Evolutionary conservation across 2,888 invertebrate species (phyloP), one percentile per base, ranked within the genome.

Genomic region (Orgyia antiqua): DNA sequence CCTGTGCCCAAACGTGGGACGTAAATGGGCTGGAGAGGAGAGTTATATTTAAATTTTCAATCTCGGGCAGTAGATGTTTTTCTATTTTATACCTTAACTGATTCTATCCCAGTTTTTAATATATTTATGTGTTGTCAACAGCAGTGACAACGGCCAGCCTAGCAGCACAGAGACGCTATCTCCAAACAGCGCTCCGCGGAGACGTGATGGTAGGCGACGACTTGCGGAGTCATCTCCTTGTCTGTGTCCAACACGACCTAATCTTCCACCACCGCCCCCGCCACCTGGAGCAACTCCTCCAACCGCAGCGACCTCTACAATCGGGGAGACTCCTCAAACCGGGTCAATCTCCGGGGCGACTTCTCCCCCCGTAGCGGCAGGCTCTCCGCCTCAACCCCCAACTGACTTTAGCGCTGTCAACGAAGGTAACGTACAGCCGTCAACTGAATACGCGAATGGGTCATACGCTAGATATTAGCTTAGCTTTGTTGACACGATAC

Each of bases 321-420:
- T 6, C 15, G 15, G 15, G 15, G 6, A 4, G 15, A 15, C 15
- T 6, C 6, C 15, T 6, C 70, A 68, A 19, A 73, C 75, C 30
- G 75, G 76, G 15, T 68, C 67, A 29, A 54, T 53, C 24, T 43
- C 50, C 2, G 15, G 15, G 15, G 33, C 30, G 50, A 30, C 39
- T 3, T 2, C 13, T 27, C 36, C 32, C 17, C 8, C 33, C 45
- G n/a, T n/a, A n/a, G n/a, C n/a, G n/a, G n/a, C 19, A 41, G 48
- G 13, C 3, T 27, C 42, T 1, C 39, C 31, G 2, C 39, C 17
- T 15, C 33, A 27, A 20, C 38, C 40, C 21, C 47, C 26, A 34
- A 57, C 79, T 51, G 83, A 84, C 69, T 77, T 82, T 73, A 82
- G 82, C 80, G 82, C 83, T 79, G 82, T 83, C 74, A 78, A 86